Evolutionary conservation across 2,888 invertebrate species (phyloP).

Genomic region (Drosophila nigricruria): DNA sequence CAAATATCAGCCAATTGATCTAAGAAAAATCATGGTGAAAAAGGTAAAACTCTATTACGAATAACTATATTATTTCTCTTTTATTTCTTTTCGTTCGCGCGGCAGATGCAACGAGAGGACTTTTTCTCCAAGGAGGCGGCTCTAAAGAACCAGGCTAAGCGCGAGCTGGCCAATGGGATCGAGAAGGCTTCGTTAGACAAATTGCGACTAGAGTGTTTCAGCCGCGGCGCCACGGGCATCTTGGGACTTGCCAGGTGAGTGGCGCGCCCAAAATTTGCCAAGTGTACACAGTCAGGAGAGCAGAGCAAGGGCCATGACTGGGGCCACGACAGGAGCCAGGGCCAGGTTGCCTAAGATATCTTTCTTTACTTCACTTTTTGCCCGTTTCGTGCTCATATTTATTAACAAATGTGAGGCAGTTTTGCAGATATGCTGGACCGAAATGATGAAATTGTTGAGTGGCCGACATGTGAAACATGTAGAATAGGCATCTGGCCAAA

Average conservation of each 20-base stretch:
- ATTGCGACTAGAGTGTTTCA: slow-evolving; percentile 92
- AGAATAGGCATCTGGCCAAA: slow-evolving; percentile 15
- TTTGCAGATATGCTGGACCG: not conserved
- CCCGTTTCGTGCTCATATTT: slow-evolving; percentile 28
- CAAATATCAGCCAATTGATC: not conserved
- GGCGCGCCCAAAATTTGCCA: slow-evolving; percentile 53
- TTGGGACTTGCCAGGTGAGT: slow-evolving; percentile 93
- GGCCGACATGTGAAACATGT: slow-evolving; percentile 33
- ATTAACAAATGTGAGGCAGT: slow-evolving; percentile 40
- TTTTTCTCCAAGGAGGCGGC: slow-evolving; percentile 88
- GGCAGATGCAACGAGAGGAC: slow-evolving; percentile 76
- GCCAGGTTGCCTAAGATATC: not conserved
- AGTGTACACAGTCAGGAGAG: slow-evolving; percentile 26
- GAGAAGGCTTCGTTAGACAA: slow-evolving; percentile 92
- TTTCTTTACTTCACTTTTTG: not conserved
- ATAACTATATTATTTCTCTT: not conserved
- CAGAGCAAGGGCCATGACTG: not conserved
- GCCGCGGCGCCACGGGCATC: slow-evolving; percentile 95
- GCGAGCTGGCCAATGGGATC: slow-evolving; percentile 88
- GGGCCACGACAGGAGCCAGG: not conserved
- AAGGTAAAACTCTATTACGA: not conserved
- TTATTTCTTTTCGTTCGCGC: not conserved
- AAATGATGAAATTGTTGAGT: slow-evolving; percentile 69
- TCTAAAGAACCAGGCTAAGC: slow-evolving; percentile 90
- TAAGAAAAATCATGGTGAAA: not conserved